Evolutionary conservation across 2,113 vertebrate genomes (phyloP), one percentile per base, ranked within the genome.

Genomic region (Girardinichthys multiradiatus): DNA sequence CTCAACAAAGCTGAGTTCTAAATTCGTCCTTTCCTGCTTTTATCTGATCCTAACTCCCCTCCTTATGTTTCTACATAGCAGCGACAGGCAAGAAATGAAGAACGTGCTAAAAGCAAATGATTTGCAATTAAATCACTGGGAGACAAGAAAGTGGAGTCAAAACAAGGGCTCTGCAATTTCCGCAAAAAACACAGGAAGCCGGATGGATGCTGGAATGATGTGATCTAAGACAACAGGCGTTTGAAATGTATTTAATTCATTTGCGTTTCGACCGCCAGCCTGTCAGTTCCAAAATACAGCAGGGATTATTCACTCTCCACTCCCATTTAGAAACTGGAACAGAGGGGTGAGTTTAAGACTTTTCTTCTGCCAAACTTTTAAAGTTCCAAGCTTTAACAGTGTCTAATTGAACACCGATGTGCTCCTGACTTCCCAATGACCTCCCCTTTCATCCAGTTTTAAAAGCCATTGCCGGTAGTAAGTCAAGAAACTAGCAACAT

Each of bases 331-430:
- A 89, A 64, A 78, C 45, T 0, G 74, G 74, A 57, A 30, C 30
- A 80, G 51, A 61, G 51, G 35, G 80, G 68, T 7, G 17, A 57
- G 15, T 54, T 54, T 54, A 48, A 65, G 54, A 35, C 42, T 78
- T 31, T 24, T 15, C 65, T 30, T 58, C 54, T 59, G 86, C 90
- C 90, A 88, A 86, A 83, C 80, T 82, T 82, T 17, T 80, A 35
- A 37, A 29, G 31, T 82, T 86, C 82, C 79, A 81, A 79, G 59
- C 69, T 85, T 81, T 77, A 90, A 87, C 89, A 65, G 79, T 31
- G 15, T 80, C 84, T 91, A 90, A 91, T 92, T 90, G 86, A 85
- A 90, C 77, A 72, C 92, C 66, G 85, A 90, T 91, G 92, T 91
- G 87, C 74, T 76, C 76, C 73, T 86, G 74, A 87, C 57, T 78